These are phyloP conservation scores for Polyergus mexicanus DNA, from an alignment of 1,140 invertebrate species.

Conservation along the genomic window DNA sequence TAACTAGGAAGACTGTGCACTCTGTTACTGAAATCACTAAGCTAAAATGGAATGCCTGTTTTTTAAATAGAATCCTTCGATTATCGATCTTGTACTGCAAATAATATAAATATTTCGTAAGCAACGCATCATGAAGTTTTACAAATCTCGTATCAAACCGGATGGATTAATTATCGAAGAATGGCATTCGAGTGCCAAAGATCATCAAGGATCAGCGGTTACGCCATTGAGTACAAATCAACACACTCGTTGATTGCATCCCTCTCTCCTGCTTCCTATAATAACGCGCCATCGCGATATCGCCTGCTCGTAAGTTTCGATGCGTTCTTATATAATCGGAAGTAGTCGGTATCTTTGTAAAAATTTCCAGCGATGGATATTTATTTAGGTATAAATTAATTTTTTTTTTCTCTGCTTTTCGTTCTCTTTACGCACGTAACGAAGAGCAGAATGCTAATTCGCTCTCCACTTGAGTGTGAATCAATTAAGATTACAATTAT, in stretches of 20 bases:
- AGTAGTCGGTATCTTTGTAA: constrained; percentile 13
- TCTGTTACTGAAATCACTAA: not conserved
- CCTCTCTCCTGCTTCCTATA: constrained; percentile 31
- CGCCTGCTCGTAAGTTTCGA: constrained; percentile 22
- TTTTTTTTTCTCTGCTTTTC: constrained; percentile 7
- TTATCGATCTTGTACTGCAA: not conserved
- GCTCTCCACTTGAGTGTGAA: not conserved
- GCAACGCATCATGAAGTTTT: constrained; percentile 42
- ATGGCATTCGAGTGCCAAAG: constrained; percentile 47
- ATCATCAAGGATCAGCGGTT: constrained; percentile 72
- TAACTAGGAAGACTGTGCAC: not conserved
- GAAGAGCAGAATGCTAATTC: constrained; percentile 10
- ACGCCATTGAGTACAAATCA: constrained; percentile 77
- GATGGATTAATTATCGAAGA: constrained; percentile 75
- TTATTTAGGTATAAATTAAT: constrained; percentile 32
- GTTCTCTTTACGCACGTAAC: not conserved
- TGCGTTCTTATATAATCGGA: constrained; percentile 33
- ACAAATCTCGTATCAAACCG: constrained; percentile 74
- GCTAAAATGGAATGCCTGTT: not conserved
- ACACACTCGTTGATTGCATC: constrained; percentile 73
- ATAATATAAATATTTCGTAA: constrained; percentile 10
- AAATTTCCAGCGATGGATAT: constrained; percentile 18
- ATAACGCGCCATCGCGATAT: constrained; percentile 33
- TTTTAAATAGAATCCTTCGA: not conserved
- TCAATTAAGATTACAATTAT: constrained; percentile 18